These are phyloP conservation scores for Formica selysi DNA, from an alignment of 1,140 invertebrate species.

Conservation along the genomic window DNA sequence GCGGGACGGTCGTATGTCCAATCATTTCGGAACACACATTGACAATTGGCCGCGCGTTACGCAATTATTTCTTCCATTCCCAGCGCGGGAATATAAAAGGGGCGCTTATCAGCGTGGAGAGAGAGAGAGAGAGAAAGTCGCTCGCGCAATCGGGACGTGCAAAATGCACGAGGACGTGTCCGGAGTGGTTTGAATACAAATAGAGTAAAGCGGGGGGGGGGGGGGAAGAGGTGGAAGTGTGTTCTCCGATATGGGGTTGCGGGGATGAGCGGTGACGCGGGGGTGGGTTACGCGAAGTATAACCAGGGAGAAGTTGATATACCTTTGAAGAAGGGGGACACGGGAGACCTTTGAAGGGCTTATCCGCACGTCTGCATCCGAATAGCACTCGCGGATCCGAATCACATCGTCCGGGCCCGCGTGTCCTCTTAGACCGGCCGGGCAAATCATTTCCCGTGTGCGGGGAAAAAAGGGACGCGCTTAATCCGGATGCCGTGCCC, in stretches of 20 bases:
- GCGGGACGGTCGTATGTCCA: background rate
- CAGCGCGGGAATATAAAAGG: constrained; percentile 37
- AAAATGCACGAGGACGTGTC: constrained; percentile 44
- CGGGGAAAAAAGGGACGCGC: constrained; percentile 47
- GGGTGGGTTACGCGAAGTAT: constrained; percentile 53
- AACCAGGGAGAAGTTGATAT: constrained; percentile 60
- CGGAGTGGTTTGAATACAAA: constrained; percentile 69
- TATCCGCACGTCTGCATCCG: constrained; percentile 69
- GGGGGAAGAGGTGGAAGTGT: constrained; percentile 32
- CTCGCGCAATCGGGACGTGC: constrained; percentile 38
- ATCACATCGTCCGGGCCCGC: constrained; percentile 50
- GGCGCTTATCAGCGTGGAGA: constrained; percentile 45
- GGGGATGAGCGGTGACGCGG: background rate
- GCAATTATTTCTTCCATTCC: constrained; percentile 54
- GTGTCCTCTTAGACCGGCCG: constrained; percentile 59
- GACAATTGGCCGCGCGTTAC: constrained; percentile 43
- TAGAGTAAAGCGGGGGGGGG: constrained; percentile 5
- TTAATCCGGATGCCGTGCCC: constrained; percentile 41
- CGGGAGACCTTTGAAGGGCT: constrained; percentile 68
- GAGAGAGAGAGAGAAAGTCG: too few species aligned
- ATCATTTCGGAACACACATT: constrained; percentile 22
- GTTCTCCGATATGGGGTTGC: constrained; percentile 53
- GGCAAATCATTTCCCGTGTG: constrained; percentile 47
- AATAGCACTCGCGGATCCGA: constrained; percentile 65
- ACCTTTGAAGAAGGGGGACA: constrained; percentile 64